Conservation (phyloP, 2,797 vertebrate genomes). For the Poecile montanus region DNA sequence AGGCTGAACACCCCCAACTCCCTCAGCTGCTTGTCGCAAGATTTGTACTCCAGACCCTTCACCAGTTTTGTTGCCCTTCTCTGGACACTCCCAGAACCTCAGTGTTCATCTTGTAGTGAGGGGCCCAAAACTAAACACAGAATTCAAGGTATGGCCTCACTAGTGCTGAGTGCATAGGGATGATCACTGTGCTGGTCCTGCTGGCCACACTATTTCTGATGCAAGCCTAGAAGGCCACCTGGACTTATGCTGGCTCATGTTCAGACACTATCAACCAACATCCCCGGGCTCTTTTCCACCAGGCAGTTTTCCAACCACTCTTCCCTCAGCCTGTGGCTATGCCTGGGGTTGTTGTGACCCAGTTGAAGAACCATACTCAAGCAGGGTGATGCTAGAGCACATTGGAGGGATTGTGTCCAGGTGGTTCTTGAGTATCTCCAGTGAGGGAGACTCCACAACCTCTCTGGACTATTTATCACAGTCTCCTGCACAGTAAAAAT, state of each 20-base stretch:
- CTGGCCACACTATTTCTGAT: not conserved
- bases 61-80: not conserved
- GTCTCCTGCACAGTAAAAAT: not conserved
- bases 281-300: not conserved
- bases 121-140: not conserved
- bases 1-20: not conserved
- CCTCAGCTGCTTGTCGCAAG: not conserved
- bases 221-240: not conserved
- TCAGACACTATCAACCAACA: not conserved
- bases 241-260: not conserved
- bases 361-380: not conserved
- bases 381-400: not conserved
- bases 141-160: not conserved
- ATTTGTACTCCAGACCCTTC: not conserved
- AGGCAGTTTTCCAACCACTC: not conserved
- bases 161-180: fast-evolving
- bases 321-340: not conserved
- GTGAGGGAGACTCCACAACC: not conserved
- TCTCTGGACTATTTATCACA: not conserved
- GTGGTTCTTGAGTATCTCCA: not conserved
- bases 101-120: not conserved
- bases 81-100: not conserved
- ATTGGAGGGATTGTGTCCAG: not conserved
- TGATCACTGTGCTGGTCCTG: not conserved
- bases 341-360: not conserved